Evolutionary conservation across 2,113 vertebrate genomes (phyloP).

Genomic region (Eclectus roratus): DNA sequence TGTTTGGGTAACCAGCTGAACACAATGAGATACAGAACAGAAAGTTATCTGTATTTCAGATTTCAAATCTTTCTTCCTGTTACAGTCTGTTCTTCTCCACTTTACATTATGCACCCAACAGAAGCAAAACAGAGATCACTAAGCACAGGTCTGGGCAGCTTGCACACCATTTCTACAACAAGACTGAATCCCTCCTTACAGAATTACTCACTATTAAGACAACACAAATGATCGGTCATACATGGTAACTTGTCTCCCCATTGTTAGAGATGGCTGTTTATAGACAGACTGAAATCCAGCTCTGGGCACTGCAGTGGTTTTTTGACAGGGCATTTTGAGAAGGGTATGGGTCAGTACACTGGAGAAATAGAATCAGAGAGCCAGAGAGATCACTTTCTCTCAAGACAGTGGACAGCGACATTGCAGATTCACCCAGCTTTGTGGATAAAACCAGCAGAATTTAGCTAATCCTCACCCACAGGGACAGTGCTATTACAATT

Average conservation of each 20-base stretch:
- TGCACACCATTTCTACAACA: background rate
- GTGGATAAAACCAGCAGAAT: constrained; percentile 28
- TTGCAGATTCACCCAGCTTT: background rate
- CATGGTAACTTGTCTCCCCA: background rate
- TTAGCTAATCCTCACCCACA: background rate
- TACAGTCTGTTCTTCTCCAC: background rate
- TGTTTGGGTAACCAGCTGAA: background rate
- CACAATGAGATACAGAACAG: background rate
- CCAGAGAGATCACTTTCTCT: background rate
- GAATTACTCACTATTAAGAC: background rate
- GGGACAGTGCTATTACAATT: background rate
- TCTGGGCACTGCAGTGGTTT: background rate
- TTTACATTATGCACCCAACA: background rate
- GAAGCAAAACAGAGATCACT: background rate
- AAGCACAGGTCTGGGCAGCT: background rate
- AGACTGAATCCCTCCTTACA: background rate
- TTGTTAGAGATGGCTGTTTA: background rate
- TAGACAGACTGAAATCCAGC: background rate
- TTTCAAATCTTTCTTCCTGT: background rate
- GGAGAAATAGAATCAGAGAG: constrained; percentile 5
- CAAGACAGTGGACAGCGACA: background rate
- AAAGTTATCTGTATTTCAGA: background rate
- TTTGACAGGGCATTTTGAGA: constrained; percentile 23
- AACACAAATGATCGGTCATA: background rate
- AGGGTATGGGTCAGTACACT: background rate